Percentiles rank a stretch among this genome's conserved stretches.
Evolutionary conservation across 2,797 vertebrate genomes (phyloP).

Genomic region (Petrocephalus schoutedeni): DNA sequence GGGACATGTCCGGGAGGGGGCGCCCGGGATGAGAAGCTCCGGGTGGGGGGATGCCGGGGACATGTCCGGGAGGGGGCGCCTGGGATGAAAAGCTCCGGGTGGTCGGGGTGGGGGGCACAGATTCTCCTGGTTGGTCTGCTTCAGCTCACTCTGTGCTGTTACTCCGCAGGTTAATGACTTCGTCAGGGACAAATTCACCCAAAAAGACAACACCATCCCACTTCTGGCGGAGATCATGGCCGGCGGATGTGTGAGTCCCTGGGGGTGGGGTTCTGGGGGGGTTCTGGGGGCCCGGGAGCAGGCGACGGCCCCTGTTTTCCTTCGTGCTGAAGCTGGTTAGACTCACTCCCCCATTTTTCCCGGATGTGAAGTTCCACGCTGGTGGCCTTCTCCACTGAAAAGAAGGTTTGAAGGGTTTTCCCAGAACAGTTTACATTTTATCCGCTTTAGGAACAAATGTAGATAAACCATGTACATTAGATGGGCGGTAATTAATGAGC

Average conservation of each 20-base stretch:
- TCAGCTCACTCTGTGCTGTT: conserved; percentile 21
- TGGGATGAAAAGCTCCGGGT: too few relatives aligned
- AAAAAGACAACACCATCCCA: conserved; percentile 74
- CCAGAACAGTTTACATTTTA: background rate
- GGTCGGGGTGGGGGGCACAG: background rate
- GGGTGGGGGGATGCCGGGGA: too few relatives aligned
- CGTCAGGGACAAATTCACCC: conserved; percentile 92
- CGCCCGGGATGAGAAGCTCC: background rate
- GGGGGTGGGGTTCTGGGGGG: background rate
- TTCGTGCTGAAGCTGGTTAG: background rate
- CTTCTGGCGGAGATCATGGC: conserved; percentile 79
- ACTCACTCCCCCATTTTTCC: background rate
- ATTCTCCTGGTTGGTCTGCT: conserved; percentile 28
- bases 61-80: too few relatives aligned
- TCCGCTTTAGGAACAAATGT: background rate
- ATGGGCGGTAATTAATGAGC: background rate
- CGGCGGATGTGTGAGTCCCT: conserved; percentile 83
- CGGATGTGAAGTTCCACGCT: background rate
- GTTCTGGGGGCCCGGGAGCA: background rate
- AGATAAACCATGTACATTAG: background rate
- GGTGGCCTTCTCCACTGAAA: background rate
- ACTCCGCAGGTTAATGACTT: conserved; percentile 86
- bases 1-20: background rate
- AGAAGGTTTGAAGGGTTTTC: background rate
- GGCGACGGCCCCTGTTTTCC: background rate